Evolutionary conservation across 2,888 invertebrate species (phyloP).

Genomic region (Lasioglossum vierecki): DNA sequence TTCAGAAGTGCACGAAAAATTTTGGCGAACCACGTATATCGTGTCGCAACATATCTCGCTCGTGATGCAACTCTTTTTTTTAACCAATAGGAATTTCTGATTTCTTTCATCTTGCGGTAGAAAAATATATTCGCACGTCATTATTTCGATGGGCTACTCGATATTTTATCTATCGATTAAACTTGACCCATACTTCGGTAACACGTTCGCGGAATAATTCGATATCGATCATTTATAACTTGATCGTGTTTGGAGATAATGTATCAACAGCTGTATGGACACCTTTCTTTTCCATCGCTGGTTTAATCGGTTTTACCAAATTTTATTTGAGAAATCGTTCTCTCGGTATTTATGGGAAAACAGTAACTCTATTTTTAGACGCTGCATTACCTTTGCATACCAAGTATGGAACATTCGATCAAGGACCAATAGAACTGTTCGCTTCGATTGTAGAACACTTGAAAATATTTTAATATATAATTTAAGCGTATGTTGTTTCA

Average conservation of each 20-base stretch:
- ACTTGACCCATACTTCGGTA: background rate
- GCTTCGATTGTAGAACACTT: background rate
- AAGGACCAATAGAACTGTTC: background rate
- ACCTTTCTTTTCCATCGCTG: background rate
- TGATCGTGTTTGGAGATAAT: background rate
- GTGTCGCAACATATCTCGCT: background rate
- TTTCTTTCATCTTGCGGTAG: background rate
- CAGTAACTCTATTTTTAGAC: conserved; percentile 10
- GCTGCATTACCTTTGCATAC: background rate
- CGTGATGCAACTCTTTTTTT: conserved; percentile 15
- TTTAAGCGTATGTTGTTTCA: background rate
- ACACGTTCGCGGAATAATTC: background rate
- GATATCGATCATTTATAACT: background rate
- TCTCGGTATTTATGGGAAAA: background rate
- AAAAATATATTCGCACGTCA: background rate
- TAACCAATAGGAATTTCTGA: conserved; percentile 20
- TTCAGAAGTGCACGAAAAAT: background rate
- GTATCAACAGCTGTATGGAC: background rate
- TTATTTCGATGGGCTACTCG: background rate
- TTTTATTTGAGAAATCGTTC: background rate
- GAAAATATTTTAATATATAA: background rate
- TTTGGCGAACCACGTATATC: background rate
- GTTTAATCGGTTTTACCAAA: background rate
- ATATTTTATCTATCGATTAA: background rate
- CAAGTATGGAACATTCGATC: conserved; percentile 14